phyloP scores from a whole-genome alignment of 2,888 invertebrate species.

The Trissonchulus latispiculum region DNA sequence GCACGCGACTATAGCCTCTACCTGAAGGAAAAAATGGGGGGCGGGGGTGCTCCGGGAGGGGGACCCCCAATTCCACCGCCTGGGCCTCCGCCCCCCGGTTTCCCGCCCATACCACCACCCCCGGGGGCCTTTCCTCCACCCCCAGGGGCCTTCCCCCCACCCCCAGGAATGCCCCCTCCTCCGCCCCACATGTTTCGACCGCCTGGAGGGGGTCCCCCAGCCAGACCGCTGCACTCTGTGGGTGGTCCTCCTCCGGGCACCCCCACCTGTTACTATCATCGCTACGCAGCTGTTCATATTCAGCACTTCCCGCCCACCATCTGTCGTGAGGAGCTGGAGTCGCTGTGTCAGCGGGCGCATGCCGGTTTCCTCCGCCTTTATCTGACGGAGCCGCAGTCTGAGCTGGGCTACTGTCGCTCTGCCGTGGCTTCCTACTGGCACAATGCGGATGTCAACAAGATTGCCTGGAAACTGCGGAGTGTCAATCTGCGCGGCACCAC shows the following conservation, averaged over 20 bases:
- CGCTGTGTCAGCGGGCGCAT: constrained; percentile 18
- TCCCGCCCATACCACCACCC: too few species aligned
- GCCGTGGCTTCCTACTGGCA: constrained; percentile 24
- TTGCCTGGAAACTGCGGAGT: constrained; percentile 15
- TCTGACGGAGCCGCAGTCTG: constrained; percentile 13
- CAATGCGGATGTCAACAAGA: constrained; percentile 23
- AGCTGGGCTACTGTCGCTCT: not conserved
- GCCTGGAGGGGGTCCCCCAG: too few species aligned
- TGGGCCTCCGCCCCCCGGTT: not conserved
- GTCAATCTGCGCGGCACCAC: not conserved
- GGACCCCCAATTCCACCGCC: not conserved
- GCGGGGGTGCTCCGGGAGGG: not conserved
- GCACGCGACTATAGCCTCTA: constrained; percentile 25
- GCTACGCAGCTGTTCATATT: constrained; percentile 15
- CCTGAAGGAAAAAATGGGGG: not conserved
- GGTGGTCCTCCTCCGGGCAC: not conserved
- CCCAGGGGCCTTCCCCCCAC: not conserved
- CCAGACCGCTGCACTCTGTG: too few species aligned
- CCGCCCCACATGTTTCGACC: too few species aligned
- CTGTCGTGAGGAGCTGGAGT: constrained; percentile 22
- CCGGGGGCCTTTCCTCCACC: too few species aligned
- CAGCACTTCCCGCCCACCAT: constrained; percentile 22
- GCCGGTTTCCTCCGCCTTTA: constrained; percentile 24
- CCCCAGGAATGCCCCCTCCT: not conserved
- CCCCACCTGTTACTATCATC: not conserved